Evolutionary conservation across 2,113 vertebrate species (phyloP).

Genomic region (Parotia lawesii): DNA sequence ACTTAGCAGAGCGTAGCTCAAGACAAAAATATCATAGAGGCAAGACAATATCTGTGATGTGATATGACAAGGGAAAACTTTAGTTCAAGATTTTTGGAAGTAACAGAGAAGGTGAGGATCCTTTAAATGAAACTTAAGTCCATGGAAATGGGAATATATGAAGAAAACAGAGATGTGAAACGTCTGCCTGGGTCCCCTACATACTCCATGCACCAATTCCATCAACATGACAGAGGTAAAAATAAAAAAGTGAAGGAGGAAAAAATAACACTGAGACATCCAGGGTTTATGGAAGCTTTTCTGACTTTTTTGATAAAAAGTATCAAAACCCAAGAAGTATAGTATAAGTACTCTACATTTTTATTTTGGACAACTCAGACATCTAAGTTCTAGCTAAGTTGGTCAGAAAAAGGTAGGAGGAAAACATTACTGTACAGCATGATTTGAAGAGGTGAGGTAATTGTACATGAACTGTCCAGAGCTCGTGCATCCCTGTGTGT

Average conservation of each 20-base stretch:
- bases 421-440: background rate
- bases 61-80: background rate
- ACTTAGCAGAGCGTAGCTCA: background rate
- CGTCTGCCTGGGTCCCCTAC: background rate
- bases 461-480: background rate
- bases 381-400: background rate
- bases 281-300: background rate
- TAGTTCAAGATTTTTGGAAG: background rate
- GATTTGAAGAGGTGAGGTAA: background rate
- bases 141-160: background rate
- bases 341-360: background rate
- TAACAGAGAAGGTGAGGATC: background rate
- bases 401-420: background rate
- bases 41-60: background rate
- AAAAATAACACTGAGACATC: background rate
- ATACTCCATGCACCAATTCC: background rate
- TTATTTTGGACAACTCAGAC: background rate
- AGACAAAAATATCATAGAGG: background rate
- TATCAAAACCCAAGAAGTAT: background rate
- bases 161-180: background rate
- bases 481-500: rapidly evolving
- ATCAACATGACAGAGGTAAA: background rate
- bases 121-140: background rate
- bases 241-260: background rate
- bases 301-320: background rate